Conservation (phyloP, 2,797 vertebrate genomes). For the Pangasius mekongensis region DNA sequence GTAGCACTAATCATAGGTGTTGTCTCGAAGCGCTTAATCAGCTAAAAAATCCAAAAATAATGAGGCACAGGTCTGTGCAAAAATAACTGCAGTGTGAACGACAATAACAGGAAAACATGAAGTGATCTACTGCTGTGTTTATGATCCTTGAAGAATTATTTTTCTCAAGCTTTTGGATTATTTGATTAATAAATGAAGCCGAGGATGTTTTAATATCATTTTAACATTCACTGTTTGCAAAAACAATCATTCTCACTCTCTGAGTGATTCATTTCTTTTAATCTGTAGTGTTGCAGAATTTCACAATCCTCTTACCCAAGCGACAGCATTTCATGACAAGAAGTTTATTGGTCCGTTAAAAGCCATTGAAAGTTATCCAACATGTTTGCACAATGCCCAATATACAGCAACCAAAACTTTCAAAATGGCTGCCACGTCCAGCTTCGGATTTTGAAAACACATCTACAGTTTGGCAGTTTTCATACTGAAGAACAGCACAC, state of each 20-base stretch:
- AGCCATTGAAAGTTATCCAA: conserved; percentile 23
- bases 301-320: conserved; percentile 20
- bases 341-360: conserved; percentile 46
- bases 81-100: background rate
- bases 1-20: background rate
- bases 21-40: background rate
- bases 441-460: conserved; percentile 40
- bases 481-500: background rate
- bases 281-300: background rate
- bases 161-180: background rate
- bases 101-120: background rate
- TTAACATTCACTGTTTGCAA: background rate
- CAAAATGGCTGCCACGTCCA: conserved; percentile 23
- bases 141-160: background rate
- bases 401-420: conserved; percentile 26
- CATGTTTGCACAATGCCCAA: conserved; percentile 29
- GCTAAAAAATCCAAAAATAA: background rate
- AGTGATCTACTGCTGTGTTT: background rate
- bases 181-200: background rate
- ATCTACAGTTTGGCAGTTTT: conserved; percentile 27
- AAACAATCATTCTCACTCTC: background rate
- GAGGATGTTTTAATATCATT: background rate
- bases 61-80: background rate
- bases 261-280: background rate
- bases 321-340: conserved; percentile 39